phyloP scores from a whole-genome alignment of 2,888 invertebrate species.

The Imbricaverruca yamaguchii region DNA sequence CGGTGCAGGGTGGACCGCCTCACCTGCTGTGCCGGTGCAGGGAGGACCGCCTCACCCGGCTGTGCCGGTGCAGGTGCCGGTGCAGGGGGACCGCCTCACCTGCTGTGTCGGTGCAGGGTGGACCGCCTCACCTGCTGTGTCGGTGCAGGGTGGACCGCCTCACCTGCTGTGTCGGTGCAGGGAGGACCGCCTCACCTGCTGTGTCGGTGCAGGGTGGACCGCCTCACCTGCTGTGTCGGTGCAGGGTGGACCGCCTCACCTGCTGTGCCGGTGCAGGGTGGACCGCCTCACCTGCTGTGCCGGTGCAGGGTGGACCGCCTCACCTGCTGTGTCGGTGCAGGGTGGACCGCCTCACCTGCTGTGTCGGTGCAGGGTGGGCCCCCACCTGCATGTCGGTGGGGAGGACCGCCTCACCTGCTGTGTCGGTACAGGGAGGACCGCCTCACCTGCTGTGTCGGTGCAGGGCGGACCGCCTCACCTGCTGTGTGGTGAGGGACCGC shows the following conservation, averaged over 20 bases:
- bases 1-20: too few species aligned
- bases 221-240: constrained; percentile 21
- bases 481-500: too few species aligned
- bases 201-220: too few species aligned
- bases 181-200: constrained; percentile 21
- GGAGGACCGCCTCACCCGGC: constrained; percentile 11
- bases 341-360: constrained; percentile 24
- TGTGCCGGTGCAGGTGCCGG: too few species aligned
- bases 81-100: constrained; percentile 25
- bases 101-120: neutral
- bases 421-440: constrained; percentile 16
- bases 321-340: too few species aligned
- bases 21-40: constrained; percentile 4
- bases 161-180: constrained; percentile 1
- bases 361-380: constrained; percentile 13
- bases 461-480: constrained; percentile 17
- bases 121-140: too few species aligned
- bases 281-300: constrained; percentile 24
- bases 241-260: constrained; percentile 17
- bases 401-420: constrained; percentile 23
- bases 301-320: constrained; percentile 12
- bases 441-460: constrained; percentile 3
- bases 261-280: too few species aligned
- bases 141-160: too few species aligned
- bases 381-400: too few species aligned